These are phyloP conservation scores for Cardiocondyla obscurior DNA, from an alignment of 1,140 invertebrate genomes.

Conservation along the genomic window DNA sequence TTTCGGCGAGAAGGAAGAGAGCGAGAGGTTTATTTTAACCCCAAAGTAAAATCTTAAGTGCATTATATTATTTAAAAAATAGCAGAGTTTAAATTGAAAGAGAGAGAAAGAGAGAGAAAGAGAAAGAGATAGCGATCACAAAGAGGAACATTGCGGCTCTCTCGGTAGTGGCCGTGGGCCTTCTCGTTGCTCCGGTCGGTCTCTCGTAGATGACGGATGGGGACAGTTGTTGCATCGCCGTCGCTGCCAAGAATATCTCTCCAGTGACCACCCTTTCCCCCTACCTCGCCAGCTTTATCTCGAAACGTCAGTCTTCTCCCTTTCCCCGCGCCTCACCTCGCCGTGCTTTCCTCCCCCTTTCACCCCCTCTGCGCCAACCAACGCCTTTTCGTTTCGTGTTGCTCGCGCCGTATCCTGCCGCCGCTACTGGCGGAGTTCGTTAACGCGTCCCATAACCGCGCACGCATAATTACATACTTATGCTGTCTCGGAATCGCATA, in stretches of 20 bases:
- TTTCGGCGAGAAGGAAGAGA: background rate
- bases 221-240: constrained; percentile 73
- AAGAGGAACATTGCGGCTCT: constrained; percentile 1
- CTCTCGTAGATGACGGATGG: constrained; percentile 70
- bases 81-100: background rate
- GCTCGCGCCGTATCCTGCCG: constrained; percentile 48
- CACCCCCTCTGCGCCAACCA: constrained; percentile 25
- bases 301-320: constrained; percentile 55
- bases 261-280: constrained; percentile 21
- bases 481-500: constrained; percentile 10
- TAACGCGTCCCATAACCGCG: constrained; percentile 31
- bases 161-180: constrained; percentile 52
- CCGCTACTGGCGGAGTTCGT: constrained; percentile 29
- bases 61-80: background rate
- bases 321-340: background rate
- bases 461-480: constrained; percentile 44
- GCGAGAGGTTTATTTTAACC: background rate
- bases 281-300: constrained; percentile 49
- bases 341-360: constrained; percentile 6
- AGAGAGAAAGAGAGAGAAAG: background rate
- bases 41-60: background rate
- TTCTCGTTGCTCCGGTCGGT: constrained; percentile 46
- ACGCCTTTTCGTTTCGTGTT: constrained; percentile 54
- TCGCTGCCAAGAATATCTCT: constrained; percentile 72
- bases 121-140: background rate